Conservation (phyloP, 2,113 vertebrate genomes). For the Hippocampus abdominalis region DNA sequence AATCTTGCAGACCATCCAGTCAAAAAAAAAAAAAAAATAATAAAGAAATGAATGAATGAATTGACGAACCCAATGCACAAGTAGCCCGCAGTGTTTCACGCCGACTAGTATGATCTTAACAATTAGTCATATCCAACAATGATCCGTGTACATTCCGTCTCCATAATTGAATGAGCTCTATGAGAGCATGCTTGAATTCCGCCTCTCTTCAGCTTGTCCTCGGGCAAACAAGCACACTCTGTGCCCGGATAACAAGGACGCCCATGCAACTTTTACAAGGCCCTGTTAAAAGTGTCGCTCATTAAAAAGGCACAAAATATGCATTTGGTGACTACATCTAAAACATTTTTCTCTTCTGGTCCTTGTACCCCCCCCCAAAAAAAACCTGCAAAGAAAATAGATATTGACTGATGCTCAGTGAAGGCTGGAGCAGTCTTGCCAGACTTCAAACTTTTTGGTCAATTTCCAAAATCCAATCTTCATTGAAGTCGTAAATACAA, state of each 20-base stretch:
- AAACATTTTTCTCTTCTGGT: not conserved
- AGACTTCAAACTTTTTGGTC: no score
- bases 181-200: not conserved
- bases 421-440: no score
- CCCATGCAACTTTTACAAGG: constrained; percentile 5
- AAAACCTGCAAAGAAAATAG: no score
- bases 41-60: not conserved
- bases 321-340: not conserved
- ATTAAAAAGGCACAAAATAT: not conserved
- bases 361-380: no score
- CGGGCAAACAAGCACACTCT: not conserved
- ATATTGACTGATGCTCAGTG: no score
- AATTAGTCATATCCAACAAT: constrained; percentile 3
- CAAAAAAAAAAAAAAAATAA: no score
- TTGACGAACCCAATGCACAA: not conserved
- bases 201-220: not conserved
- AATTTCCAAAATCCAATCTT: no score
- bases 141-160: constrained; percentile 1
- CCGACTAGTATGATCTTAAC: not conserved
- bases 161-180: not conserved
- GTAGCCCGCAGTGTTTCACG: not conserved
- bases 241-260: not conserved
- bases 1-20: not conserved
- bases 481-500: no score
- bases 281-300: not conserved